phyloP scores from a whole-genome alignment of 2,113 vertebrate genomes.

The Cygnus atratus region DNA sequence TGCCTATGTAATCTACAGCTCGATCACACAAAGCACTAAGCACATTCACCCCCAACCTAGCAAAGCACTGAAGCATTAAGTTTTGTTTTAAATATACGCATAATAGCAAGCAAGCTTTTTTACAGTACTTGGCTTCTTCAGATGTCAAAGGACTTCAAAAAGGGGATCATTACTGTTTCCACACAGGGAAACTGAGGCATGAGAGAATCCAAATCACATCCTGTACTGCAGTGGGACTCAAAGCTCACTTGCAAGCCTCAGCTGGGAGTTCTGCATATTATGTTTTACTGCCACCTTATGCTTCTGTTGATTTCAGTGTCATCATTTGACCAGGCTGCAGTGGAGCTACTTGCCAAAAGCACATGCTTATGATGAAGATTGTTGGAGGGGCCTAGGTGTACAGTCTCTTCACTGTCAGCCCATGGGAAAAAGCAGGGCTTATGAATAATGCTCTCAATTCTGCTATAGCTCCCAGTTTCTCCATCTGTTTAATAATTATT shows the following conservation, averaged over 20 bases:
- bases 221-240: not conserved
- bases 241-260: not conserved
- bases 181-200: not conserved
- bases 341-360: not conserved
- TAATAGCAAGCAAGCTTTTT: not conserved
- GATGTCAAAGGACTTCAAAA: not conserved
- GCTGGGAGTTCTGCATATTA: not conserved
- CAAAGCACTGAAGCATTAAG: not conserved
- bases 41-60: constrained; percentile 9
- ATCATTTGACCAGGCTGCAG: not conserved
- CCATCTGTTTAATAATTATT: not conserved
- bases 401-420: not conserved
- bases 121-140: not conserved
- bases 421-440: not conserved
- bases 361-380: not conserved
- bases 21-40: constrained; percentile 35
- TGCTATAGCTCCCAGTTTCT: not conserved
- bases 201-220: not conserved
- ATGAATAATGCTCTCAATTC: not conserved
- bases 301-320: not conserved
- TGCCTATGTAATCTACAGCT: constrained; percentile 54
- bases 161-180: not conserved
- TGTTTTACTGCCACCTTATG: not conserved
- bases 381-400: not conserved
- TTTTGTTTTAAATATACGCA: constrained; percentile 48